phyloP scores from a whole-genome alignment of 2,888 invertebrate genomes.

The Ormia ochracea region DNA sequence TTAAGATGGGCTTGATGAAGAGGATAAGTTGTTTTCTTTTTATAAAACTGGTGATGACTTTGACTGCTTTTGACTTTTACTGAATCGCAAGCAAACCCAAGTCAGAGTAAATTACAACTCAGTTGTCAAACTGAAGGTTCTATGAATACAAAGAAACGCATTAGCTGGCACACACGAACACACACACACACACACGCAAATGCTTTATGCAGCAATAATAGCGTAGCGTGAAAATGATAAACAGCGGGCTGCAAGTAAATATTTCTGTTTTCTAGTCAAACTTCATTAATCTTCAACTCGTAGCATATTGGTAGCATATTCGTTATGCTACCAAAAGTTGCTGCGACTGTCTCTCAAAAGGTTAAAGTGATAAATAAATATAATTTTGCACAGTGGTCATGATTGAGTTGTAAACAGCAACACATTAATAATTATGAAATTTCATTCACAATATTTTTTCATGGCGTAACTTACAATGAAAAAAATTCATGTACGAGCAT shows the following conservation, averaged over 20 bases:
- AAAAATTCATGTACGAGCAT: too few species aligned
- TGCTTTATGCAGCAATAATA: conserved; percentile 32
- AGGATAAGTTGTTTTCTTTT: not conserved
- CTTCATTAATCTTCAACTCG: conserved; percentile 59
- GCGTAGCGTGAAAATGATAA: conserved; percentile 57
- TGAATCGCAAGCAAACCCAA: conserved; percentile 25
- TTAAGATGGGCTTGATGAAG: conserved; percentile 5
- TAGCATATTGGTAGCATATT: conserved; percentile 45
- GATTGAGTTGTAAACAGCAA: not conserved
- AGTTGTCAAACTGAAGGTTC: conserved; percentile 6
- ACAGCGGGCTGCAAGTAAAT: conserved; percentile 51
- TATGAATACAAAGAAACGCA: not conserved
- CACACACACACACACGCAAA: not conserved
- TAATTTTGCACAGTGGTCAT: not conserved
- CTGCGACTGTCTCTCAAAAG: conserved; percentile 6
- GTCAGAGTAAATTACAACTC: conserved; percentile 3
- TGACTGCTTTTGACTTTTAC: conserved; percentile 50
- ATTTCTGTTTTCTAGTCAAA: conserved; percentile 49
- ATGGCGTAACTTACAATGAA: too few species aligned
- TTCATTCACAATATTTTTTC: too few species aligned
- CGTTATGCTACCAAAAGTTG: conserved; percentile 51
- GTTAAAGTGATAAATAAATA: conserved; percentile 4
- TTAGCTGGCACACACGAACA: not conserved
- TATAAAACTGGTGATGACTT: conserved; percentile 37
- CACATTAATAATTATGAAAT: not conserved